Conservation (phyloP, 1,140 invertebrate species). For the Drosophila virilis region DNA sequence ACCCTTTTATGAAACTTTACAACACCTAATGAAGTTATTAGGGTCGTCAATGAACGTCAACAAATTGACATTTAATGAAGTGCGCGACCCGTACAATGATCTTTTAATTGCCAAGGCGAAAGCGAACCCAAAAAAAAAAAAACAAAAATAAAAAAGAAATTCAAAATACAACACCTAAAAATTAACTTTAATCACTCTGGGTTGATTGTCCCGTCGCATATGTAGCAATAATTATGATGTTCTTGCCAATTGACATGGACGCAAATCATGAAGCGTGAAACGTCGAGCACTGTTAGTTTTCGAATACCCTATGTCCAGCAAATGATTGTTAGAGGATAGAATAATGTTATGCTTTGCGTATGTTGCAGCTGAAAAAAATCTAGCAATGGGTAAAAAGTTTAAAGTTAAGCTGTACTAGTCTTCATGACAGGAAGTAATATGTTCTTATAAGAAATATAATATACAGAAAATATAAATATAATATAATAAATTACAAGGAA, state of each 20-base stretch:
- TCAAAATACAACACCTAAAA: constrained; percentile 54
- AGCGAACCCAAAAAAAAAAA: neutral
- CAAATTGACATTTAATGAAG: constrained; percentile 80
- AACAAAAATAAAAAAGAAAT: neutral
- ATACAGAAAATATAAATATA: too few relatives aligned
- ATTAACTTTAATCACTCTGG: constrained; percentile 66
- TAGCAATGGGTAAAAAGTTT: too few relatives aligned
- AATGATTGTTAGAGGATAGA: neutral
- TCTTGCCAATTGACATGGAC: constrained; percentile 46
- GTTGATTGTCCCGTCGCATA: constrained; percentile 29
- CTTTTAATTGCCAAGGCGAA: constrained; percentile 60
- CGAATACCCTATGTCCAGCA: too few relatives aligned
- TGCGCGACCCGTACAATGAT: constrained; percentile 74
- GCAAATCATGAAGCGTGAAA: constrained; percentile 55
- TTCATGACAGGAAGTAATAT: too few relatives aligned
- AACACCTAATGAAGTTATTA: constrained; percentile 75
- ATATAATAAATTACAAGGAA: too few relatives aligned
- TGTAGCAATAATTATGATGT: constrained; percentile 54
- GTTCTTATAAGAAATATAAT: too few relatives aligned
- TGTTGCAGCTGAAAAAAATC: constrained; percentile 9
- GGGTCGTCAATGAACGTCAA: constrained; percentile 74
- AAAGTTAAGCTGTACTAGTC: too few relatives aligned
- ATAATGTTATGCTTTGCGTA: neutral
- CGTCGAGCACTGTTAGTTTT: constrained; percentile 27
- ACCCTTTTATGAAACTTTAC: constrained; percentile 44